Percentiles rank a stretch among this genome's conserved stretches.
phyloP scores from a whole-genome alignment of 2,888 invertebrate species.

The Tridacna crocea region DNA sequence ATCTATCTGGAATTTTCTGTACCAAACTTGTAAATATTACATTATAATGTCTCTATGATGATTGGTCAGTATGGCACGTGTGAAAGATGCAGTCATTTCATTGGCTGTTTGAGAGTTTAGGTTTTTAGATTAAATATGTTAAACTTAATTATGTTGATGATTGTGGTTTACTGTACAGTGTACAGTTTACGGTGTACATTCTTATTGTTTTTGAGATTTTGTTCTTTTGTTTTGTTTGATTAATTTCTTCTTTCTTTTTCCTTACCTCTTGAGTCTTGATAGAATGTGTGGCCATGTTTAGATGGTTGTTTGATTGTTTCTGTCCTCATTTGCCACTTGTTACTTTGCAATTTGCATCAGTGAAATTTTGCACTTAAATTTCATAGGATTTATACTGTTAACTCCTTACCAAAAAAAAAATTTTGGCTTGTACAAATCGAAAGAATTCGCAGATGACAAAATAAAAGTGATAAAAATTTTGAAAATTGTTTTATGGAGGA shows the following conservation, averaged over 20 bases:
- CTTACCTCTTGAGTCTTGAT: neutral
- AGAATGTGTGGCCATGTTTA: neutral
- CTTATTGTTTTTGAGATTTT: neutral
- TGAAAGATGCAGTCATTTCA: conserved; percentile 1
- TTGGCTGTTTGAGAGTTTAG: conserved; percentile 7
- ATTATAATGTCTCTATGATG: neutral
- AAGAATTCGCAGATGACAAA: too few relatives aligned
- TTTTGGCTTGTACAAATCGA: too few relatives aligned
- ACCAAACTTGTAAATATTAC: too few relatives aligned
- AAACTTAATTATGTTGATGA: conserved; percentile 16
- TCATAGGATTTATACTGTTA: too few relatives aligned
- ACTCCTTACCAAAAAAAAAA: too few relatives aligned
- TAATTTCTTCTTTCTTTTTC: neutral
- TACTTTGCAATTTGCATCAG: neutral
- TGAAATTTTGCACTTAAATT: neutral
- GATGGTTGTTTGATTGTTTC: neutral
- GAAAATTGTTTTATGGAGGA: too few relatives aligned
- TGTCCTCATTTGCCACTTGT: neutral
- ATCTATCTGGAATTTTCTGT: too few relatives aligned
- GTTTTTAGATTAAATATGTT: conserved; percentile 9
- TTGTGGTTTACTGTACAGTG: conserved; percentile 6
- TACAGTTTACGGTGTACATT: neutral
- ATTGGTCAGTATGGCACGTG: conserved; percentile 11
- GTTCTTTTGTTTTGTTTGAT: conserved; percentile 1
- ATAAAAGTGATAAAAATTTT: too few relatives aligned